These are phyloP conservation scores for Drosophila persimilis DNA, from an alignment of 1,140 invertebrate species.

Conservation along the genomic window DNA sequence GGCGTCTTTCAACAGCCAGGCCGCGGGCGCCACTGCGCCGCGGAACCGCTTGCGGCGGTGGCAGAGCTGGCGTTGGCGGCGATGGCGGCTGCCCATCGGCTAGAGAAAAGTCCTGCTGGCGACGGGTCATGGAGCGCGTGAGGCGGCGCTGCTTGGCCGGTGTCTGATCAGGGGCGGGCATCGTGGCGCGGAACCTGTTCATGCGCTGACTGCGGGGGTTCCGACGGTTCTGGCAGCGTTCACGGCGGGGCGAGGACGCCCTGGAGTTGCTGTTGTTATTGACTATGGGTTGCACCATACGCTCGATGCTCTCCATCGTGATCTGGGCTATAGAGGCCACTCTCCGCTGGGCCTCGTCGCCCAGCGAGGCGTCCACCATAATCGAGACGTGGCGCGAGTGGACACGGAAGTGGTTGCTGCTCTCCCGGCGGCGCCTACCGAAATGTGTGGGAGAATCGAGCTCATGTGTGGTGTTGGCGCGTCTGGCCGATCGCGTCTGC, in stretches of 20 bases:
- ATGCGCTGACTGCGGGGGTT: slow-evolving; percentile 84
- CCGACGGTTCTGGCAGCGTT: slow-evolving; percentile 65
- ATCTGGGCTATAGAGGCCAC: slow-evolving; percentile 46
- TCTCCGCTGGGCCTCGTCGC: slow-evolving; percentile 37
- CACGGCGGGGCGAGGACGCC: slow-evolving; percentile 5
- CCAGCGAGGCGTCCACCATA: slow-evolving; percentile 52
- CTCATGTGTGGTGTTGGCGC: slow-evolving; percentile 41
- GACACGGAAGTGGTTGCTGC: slow-evolving; percentile 41
- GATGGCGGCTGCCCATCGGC: neutral
- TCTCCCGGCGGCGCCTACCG: slow-evolving; percentile 1
- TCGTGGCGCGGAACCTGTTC: slow-evolving; percentile 50
- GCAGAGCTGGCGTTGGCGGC: neutral
- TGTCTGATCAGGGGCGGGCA: slow-evolving; percentile 46
- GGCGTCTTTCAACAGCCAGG: slow-evolving; percentile 19
- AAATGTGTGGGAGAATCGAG: slow-evolving; percentile 1
- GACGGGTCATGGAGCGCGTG: slow-evolving; percentile 52
- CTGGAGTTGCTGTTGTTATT: slow-evolving; percentile 2
- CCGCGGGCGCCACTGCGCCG: slow-evolving; percentile 13
- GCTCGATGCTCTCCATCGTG: slow-evolving; percentile 61
- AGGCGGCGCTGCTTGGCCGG: slow-evolving; percentile 50
- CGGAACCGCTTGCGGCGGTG: neutral
- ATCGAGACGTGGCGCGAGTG: slow-evolving; percentile 64
- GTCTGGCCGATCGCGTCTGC: slow-evolving; percentile 21
- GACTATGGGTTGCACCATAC: slow-evolving; percentile 38
- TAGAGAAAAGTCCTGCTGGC: slow-evolving; percentile 14